Conservation (phyloP, 2,797 vertebrate genomes). For the Miichthys miiuy region DNA sequence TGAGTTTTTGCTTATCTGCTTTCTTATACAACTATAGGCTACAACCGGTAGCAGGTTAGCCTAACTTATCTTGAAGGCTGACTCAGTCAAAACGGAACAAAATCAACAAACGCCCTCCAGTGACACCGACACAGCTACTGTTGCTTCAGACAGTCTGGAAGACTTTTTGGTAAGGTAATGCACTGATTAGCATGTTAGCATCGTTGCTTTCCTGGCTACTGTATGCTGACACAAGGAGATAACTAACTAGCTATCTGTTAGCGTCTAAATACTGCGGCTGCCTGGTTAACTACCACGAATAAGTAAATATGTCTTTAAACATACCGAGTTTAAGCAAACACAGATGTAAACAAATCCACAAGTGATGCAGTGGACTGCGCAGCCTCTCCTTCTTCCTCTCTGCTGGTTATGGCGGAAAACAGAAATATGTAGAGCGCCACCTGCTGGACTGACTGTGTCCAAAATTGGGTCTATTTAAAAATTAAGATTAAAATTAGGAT, state of each 20-base stretch:
- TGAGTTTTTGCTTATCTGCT: too few species aligned
- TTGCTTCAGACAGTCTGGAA: background rate
- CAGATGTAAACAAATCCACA: conserved; percentile 44
- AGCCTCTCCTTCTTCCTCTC: conserved; percentile 18
- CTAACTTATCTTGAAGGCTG: too few species aligned
- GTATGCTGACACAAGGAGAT: background rate
- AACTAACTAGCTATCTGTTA: background rate
- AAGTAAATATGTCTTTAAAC: background rate
- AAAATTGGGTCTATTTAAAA: background rate
- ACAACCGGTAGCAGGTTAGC: too few species aligned
- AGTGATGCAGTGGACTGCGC: background rate
- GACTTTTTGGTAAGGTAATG: background rate
- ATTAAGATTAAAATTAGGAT: background rate
- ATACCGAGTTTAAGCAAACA: background rate
- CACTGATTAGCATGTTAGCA: background rate
- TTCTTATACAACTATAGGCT: too few species aligned
- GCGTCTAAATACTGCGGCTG: background rate
- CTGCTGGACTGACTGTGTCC: background rate
- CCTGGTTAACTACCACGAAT: background rate
- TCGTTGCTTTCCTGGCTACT: conserved; percentile 1
- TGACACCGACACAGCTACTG: fast-evolving
- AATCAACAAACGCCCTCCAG: background rate
- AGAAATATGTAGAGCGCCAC: background rate
- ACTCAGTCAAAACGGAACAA: too few species aligned
- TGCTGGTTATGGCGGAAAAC: background rate